Percentiles rank a stretch among this genome's conserved stretches.
phyloP scores from a whole-genome alignment of 2,113 vertebrate genomes.

The Xenopus laevis region DNA sequence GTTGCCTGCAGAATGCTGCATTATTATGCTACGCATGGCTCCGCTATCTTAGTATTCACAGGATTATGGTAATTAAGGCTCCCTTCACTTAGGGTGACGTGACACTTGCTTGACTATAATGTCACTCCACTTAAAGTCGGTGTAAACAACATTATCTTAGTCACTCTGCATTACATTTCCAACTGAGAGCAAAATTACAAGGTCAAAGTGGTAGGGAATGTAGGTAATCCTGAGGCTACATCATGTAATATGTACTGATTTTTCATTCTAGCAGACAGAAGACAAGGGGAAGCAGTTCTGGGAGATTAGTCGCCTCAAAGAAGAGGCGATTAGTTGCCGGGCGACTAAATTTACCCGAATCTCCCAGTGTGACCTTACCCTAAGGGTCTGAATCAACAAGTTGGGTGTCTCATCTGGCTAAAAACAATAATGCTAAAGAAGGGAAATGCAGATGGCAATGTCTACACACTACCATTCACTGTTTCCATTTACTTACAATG shows the following conservation, averaged over 20 bases:
- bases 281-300: no score
- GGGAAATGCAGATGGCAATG: no score
- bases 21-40: constrained; percentile 74
- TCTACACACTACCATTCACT: no score
- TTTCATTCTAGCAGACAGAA: no score
- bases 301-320: no score
- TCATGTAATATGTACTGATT: constrained; percentile 64
- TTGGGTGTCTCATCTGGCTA: background rate
- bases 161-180: constrained; percentile 72
- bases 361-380: no score
- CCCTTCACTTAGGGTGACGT: constrained; percentile 74
- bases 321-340: no score
- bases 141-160: constrained; percentile 84
- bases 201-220: constrained; percentile 71
- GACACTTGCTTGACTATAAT: constrained; percentile 80
- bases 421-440: no score
- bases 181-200: constrained; percentile 75
- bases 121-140: constrained; percentile 82
- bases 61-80: constrained; percentile 80
- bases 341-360: no score
- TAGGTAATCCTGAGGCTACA: constrained; percentile 67
- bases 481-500: no score
- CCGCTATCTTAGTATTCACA: constrained; percentile 73
- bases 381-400: background rate
- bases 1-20: constrained; percentile 60